Percentiles rank a stretch among this genome's conserved stretches.
These are phyloP conservation scores for Esox masquinongy DNA, from an alignment of 2,797 vertebrate genomes.

Conservation along the genomic window DNA sequence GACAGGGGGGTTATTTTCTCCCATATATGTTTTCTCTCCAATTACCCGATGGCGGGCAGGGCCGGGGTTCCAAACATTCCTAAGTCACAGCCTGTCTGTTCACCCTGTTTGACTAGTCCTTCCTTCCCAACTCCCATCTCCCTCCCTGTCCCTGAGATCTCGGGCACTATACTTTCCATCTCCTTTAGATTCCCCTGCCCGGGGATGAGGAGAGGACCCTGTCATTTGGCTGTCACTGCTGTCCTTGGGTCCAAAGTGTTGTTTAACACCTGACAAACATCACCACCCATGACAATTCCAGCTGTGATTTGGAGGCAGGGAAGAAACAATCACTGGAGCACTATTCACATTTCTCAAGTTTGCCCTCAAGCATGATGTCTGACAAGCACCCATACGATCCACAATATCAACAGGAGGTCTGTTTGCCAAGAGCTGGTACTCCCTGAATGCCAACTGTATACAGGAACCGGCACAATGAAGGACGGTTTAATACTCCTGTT, in stretches of 20 bases:
- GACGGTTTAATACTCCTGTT: too few relatives aligned
- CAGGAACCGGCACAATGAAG: too few relatives aligned
- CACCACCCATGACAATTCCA: constrained; percentile 59
- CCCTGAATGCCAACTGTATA: too few relatives aligned
- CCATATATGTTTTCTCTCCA: constrained; percentile 87
- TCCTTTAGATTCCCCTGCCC: constrained; percentile 73
- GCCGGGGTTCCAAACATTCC: constrained; percentile 61
- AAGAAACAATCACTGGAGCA: neutral
- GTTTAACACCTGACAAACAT: constrained; percentile 80
- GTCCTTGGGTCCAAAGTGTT: constrained; percentile 79
- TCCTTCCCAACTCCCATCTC: constrained; percentile 57
- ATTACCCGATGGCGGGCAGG: constrained; percentile 71
- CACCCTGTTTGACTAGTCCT: constrained; percentile 81
- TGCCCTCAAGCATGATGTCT: constrained; percentile 34
- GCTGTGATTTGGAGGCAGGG: constrained; percentile 46
- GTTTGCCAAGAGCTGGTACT: constrained; percentile 20
- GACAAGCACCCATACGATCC: constrained; percentile 19
- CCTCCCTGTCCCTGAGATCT: constrained; percentile 9
- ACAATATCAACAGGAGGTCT: constrained; percentile 9
- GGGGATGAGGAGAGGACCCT: constrained; percentile 66
- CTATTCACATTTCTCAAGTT: constrained; percentile 20
- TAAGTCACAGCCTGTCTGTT: constrained; percentile 67
- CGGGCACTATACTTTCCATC: constrained; percentile 81
- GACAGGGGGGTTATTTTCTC: constrained; percentile 87
- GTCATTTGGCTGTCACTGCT: constrained; percentile 79